Evolutionary conservation across 2,888 invertebrate genomes (phyloP).

Genomic region (Caenorhabditis sp.): DNA sequence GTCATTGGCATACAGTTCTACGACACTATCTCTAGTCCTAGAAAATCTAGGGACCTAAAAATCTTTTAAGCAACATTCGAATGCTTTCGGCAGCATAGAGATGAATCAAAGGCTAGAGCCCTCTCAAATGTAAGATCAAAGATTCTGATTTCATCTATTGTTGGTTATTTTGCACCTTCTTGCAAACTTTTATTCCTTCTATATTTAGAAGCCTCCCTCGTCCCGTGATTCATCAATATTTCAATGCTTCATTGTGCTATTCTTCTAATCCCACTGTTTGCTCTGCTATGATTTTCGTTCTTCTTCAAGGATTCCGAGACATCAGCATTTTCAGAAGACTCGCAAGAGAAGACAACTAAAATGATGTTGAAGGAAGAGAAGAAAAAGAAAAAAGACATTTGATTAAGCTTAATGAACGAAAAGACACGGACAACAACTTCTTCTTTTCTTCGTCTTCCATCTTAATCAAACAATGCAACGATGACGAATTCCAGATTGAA

Average conservation of each 20-base stretch:
- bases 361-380: constrained; percentile 22
- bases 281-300: constrained; percentile 3
- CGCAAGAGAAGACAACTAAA: not conserved
- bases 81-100: not conserved
- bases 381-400: constrained; percentile 36
- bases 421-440: constrained; percentile 46
- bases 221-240: constrained; percentile 60
- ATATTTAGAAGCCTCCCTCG: constrained; percentile 31
- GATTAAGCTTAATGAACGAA: constrained; percentile 68
- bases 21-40: not conserved
- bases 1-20: constrained; percentile 34
- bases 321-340: constrained; percentile 39
- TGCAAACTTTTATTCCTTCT: not conserved
- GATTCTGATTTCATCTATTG: constrained; percentile 24
- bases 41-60: constrained; percentile 7
- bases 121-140: not conserved
- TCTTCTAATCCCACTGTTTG: constrained; percentile 10
- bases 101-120: no score
- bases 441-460: constrained; percentile 14
- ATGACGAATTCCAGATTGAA: constrained; percentile 33
- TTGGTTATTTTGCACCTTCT: constrained; percentile 12
- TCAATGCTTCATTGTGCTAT: constrained; percentile 22
- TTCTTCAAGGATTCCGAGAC: constrained; percentile 17
- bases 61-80: not conserved
- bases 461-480: constrained; percentile 51